Evolutionary conservation across 2,113 vertebrate genomes (phyloP).

Genomic region (Aldabrachelys gigantea): DNA sequence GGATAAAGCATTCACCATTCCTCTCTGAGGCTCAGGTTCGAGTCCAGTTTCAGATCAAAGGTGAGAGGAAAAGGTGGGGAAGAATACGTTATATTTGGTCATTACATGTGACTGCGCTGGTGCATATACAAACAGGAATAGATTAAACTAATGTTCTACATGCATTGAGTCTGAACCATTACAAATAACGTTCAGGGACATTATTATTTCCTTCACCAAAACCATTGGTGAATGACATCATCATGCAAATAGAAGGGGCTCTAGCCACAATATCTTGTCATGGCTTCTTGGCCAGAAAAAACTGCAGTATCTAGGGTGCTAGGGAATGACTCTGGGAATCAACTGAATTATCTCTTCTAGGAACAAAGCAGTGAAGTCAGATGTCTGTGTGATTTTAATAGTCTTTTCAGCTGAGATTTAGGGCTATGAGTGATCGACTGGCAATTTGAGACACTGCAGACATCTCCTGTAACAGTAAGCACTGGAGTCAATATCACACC

Average conservation of each 20-base stretch:
- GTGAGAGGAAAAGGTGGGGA: not conserved
- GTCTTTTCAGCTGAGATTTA: not conserved
- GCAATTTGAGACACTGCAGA: slow-evolving; percentile 8
- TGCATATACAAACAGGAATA: not conserved
- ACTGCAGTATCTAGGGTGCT: not conserved
- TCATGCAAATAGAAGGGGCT: not conserved
- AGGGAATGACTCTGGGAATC: not conserved
- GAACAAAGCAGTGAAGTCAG: not conserved
- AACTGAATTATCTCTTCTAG: not conserved
- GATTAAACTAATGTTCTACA: not conserved
- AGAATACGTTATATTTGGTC: not conserved
- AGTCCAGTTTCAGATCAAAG: not conserved
- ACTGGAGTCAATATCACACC: not conserved
- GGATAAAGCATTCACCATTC: not conserved
- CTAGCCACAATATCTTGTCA: not conserved
- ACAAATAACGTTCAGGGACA: not conserved
- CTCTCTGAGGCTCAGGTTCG: not conserved
- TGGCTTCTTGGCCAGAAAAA: not conserved
- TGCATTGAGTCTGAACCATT: too few relatives aligned
- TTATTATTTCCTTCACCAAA: not conserved
- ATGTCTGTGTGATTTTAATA: slow-evolving; percentile 9
- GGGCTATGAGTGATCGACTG: rapidly evolving
- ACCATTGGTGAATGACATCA: not conserved
- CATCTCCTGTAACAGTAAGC: slow-evolving; percentile 21
- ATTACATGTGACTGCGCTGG: not conserved